Evolutionary conservation across 1,140 invertebrate species (phyloP), one percentile per base, ranked within the genome.

Genomic region (Ooceraea biroi): DNA sequence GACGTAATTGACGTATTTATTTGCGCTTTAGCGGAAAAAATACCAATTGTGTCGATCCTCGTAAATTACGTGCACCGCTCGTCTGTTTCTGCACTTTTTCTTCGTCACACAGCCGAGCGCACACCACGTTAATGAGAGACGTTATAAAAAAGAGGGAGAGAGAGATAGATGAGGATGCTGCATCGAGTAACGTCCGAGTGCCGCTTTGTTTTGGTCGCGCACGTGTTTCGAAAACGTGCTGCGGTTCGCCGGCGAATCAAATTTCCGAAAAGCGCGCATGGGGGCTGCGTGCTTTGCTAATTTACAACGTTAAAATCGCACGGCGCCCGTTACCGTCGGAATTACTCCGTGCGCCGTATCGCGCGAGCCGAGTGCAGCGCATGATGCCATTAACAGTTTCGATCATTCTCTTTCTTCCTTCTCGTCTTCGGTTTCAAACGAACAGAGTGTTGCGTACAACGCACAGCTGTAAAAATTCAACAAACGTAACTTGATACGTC

Each of bases 141-240:
- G 11, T 41, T 1, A n/a, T n/a, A 41, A 19, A 41, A 44, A 44
- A n/a, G 12, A 3, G 22, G 8, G 27, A 60, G 11, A 17, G 27
- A 41, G n/a, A n/a, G n/a, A n/a, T n/a, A n/a, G n/a, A 41, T 19
- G n/a, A 36, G 36, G 27, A 19, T n/a, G n/a, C n/a, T n/a, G n/a
- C n/a, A 22, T 65, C 14, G 17, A 36, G 41, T 19, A 36, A 44
- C 41, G 41, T 19, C 19, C 12, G 10, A 25, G 65, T 44, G 73
- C 60, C 19, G 12, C 50, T 80, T 57, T 80, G 76, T 80, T 80
- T 80, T 71, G 65, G 0, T 69, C 41, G 36, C 50, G 50, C 76
- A 80, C 76, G 76, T 80, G 76, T 80, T 69, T 80, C 25, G 36
- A 71, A 71, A 80, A 57, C 74, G 41, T 69, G 76, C 12, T 55